Evolutionary conservation across 2,888 invertebrate genomes (phyloP), one percentile per base, ranked within the genome.

Genomic region (Adineta ricciae): DNA sequence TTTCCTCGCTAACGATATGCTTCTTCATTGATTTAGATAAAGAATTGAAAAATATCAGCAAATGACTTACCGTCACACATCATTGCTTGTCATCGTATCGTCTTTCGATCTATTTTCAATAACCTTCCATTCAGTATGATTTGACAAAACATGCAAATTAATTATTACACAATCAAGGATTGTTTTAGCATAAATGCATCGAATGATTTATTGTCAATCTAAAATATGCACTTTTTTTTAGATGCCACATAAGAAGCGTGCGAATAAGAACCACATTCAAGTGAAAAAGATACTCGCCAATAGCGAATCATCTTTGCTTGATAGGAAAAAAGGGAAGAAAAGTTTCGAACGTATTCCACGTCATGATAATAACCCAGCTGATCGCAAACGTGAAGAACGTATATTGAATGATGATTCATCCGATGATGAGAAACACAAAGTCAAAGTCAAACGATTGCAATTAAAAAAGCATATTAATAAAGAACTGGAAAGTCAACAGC

Each of bases 211-310:
- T 36, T 64, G 46, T 64, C 32, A 50, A 16, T 3, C 19, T 16
- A 2, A 50, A 50, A 50, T 50, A 50, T 16, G 19, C 19, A 9
- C 19, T 52, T 52, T 3, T n/a, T 78, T 78, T 41, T 11, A 78
- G 78, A 78, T 78, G 78, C 78, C 78, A 78, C 78, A 78, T 78
- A 78, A 78, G 41, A 78, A 41, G n/a, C 78, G 78, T 41, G n/a
- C 41, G 14, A 78, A 41, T 78, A 78, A 41, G 41, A 38, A 78
- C n/a, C 8, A 78, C n/a, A n/a, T 38, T 9, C 38, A 41, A 41
- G 78, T 78, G 0, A n/a, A 78, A 14, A 78, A n/a, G 41, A 78
- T 78, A 36, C 41, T 78, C 9, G 41, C 38, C n/a, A 9, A 78
- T 32, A 41, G 24, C 41, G 41, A 78, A 41, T 78, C n/a, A 78